A percentile compares a stretch with the other conserved stretches of the same genome.
Conservation (phyloP, 2,888 invertebrate genomes). For the Lasioglossum calceatum region DNA sequence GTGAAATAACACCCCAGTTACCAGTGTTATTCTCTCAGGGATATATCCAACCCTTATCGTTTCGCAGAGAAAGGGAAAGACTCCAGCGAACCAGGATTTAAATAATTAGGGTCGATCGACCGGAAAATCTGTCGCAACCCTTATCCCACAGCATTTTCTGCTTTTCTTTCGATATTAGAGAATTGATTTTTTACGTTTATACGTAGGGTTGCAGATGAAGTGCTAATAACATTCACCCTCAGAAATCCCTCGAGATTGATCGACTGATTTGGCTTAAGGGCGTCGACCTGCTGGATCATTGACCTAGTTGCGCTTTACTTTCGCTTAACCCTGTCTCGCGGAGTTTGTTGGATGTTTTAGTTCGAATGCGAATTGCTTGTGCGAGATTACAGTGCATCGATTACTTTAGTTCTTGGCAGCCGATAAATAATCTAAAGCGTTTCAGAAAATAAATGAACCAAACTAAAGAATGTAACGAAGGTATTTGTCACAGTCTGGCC, state of each 20-base stretch:
- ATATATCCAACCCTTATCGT: neutral
- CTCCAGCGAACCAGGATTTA: neutral
- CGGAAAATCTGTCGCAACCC: neutral
- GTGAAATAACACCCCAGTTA: neutral
- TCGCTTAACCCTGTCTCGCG: neutral
- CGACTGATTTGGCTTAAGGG: conserved; percentile 4
- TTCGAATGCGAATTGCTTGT: neutral
- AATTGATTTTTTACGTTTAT: neutral
- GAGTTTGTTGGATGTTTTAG: neutral
- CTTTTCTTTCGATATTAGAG: neutral
- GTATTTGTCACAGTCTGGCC: neutral
- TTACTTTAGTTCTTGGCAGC: neutral
- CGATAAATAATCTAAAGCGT: too few relatives aligned
- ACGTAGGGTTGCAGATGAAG: neutral
- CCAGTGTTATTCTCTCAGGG: conserved; percentile 16
- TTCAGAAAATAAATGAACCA: neutral
- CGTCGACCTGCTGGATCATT: neutral
- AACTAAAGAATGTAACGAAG: neutral
- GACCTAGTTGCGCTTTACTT: conserved; percentile 1
- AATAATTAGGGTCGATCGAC: neutral
- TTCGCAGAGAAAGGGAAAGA: neutral
- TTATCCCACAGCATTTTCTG: neutral
- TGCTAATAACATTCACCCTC: neutral
- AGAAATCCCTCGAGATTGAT: neutral
- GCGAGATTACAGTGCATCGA: neutral